These are phyloP conservation scores for Electrona antarctica DNA, from an alignment of 2,113 vertebrate species.

Conservation along the genomic window DNA sequence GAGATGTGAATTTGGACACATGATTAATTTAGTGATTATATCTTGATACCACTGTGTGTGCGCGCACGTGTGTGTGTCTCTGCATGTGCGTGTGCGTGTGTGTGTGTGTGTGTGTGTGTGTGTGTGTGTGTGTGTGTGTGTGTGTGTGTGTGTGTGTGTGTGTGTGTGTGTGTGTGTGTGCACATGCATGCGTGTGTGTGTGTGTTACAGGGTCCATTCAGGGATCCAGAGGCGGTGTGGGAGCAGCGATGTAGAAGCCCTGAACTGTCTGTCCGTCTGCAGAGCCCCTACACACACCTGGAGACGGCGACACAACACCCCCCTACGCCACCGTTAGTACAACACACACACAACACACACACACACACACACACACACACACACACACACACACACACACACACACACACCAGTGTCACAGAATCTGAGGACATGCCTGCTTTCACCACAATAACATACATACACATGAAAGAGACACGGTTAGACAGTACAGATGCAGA, in stretches of 20 bases:
- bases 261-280: constrained; percentile 81
- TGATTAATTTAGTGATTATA: constrained; percentile 32
- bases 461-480: too few species aligned
- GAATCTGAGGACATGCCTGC: too few species aligned
- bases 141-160: constrained; percentile 8
- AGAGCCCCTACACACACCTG: constrained; percentile 74
- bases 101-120: constrained; percentile 32
- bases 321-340: too few species aligned
- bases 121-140: constrained; percentile 22
- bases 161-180: constrained; percentile 25
- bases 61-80: constrained; percentile 3
- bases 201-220: constrained; percentile 84
- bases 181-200: constrained; percentile 29
- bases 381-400: too few species aligned
- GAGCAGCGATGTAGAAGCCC: constrained; percentile 82
- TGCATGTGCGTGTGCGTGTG: constrained; percentile 26
- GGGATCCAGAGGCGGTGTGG: constrained; percentile 77
- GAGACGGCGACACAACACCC: too few species aligned
- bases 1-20: neutral
- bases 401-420: too few species aligned
- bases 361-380: too few species aligned
- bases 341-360: too few species aligned
- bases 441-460: too few species aligned
- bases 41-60: constrained; percentile 25
- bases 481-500: too few species aligned